phyloP scores from a whole-genome alignment of 2,113 vertebrate genomes.

The Limanda limanda region DNA sequence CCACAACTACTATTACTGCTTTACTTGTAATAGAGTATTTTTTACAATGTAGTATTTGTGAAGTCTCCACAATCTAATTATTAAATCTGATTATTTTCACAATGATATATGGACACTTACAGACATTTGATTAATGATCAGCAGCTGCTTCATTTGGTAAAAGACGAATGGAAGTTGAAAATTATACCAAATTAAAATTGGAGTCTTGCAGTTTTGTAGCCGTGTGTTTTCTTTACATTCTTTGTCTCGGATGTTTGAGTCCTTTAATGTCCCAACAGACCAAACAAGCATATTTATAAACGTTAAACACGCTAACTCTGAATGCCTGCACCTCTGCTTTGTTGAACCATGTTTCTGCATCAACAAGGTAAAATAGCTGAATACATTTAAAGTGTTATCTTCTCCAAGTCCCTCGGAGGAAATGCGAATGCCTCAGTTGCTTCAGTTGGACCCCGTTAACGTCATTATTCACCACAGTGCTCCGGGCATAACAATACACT shows the following conservation, averaged over 20 bases:
- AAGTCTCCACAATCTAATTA: no score
- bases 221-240: background rate
- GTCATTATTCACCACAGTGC: constrained; percentile 43
- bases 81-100: no score
- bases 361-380: background rate
- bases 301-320: background rate
- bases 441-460: constrained; percentile 41
- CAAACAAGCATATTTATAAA: background rate
- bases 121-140: no score
- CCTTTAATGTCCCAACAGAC: background rate
- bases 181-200: no score
- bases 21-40: no score
- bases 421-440: constrained; percentile 9
- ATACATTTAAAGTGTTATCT: constrained; percentile 6
- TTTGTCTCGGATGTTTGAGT: no score
- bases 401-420: constrained; percentile 3
- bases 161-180: no score
- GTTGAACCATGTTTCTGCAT: background rate
- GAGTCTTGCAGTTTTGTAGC: background rate
- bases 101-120: no score
- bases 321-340: background rate
- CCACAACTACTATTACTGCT: no score
- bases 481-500: constrained; percentile 21
- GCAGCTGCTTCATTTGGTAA: no score
- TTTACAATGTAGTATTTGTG: no score